phyloP scores from a whole-genome alignment of 2,113 vertebrate genomes.

The Bagarius yarrelli region DNA sequence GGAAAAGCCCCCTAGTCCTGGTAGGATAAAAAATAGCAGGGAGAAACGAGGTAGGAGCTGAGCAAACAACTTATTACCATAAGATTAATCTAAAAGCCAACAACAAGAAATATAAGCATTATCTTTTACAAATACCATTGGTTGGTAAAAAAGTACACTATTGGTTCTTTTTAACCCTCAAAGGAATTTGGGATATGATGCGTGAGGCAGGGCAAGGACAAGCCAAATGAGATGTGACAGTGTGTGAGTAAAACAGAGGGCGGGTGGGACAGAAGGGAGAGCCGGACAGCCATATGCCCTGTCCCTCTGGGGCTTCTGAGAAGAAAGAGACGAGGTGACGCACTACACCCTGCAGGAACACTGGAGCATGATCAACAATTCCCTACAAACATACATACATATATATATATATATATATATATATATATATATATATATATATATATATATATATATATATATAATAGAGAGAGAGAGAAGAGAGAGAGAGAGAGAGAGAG shows the following conservation, averaged over 20 bases:
- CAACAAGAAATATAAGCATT: background rate
- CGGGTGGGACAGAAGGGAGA: constrained; percentile 63
- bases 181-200: constrained; percentile 17
- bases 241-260: constrained; percentile 54
- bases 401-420: no score
- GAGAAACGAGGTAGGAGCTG: background rate
- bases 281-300: constrained; percentile 74
- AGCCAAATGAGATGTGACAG: constrained; percentile 46
- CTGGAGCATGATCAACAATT: constrained; percentile 48
- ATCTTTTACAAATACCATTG: background rate
- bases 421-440: no score
- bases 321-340: constrained; percentile 67
- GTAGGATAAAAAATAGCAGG: background rate
- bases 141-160: background rate
- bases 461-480: no score
- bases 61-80: background rate
- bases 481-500: no score
- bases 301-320: constrained; percentile 65
- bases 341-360: constrained; percentile 64
- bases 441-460: no score
- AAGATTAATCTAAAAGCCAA: background rate
- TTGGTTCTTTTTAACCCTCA: constrained; percentile 29
- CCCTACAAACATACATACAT: constrained; percentile 19
- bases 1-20: constrained; percentile 28
- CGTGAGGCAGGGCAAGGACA: constrained; percentile 26